Evolutionary conservation across 1,140 invertebrate species (phyloP).

Genomic region (Ruditapes philippinarum): DNA sequence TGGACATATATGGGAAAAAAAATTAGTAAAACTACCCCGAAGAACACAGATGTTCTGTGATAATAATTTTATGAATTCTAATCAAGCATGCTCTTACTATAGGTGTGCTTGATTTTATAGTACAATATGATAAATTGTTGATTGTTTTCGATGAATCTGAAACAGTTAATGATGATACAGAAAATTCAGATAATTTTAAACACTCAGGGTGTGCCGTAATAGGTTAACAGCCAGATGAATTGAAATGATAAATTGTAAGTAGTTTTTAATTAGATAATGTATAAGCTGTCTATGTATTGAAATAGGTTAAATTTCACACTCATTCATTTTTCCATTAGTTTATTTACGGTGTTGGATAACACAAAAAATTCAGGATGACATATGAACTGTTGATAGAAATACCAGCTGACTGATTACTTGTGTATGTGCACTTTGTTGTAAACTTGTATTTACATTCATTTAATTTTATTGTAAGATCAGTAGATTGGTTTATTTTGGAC

Average conservation of each 20-base stretch:
- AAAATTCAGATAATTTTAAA: not conserved
- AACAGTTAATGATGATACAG: not conserved
- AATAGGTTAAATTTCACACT: conserved; percentile 27
- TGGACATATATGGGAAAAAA: conserved; percentile 26
- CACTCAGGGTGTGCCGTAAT: not conserved
- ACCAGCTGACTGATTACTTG: too few species aligned
- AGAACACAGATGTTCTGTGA: conserved; percentile 22
- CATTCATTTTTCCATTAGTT: not conserved
- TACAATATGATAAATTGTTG: not conserved
- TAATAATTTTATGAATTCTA: conserved; percentile 19
- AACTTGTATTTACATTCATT: too few species aligned
- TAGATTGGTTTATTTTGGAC: too few species aligned
- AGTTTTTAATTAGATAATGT: conserved; percentile 38
- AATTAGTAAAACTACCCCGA: not conserved
- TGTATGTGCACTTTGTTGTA: too few species aligned
- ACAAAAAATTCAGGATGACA: not conserved
- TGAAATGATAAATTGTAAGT: conserved; percentile 23
- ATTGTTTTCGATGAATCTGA: not conserved
- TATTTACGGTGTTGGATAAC: not conserved
- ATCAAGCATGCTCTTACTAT: not conserved
- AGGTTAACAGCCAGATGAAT: not conserved
- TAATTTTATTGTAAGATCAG: too few species aligned
- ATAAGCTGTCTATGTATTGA: not conserved
- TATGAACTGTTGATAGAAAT: not conserved
- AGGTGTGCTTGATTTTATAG: not conserved